Conservation (phyloP, 2,888 invertebrate species). For the Eristalinus sepulchralis region DNA sequence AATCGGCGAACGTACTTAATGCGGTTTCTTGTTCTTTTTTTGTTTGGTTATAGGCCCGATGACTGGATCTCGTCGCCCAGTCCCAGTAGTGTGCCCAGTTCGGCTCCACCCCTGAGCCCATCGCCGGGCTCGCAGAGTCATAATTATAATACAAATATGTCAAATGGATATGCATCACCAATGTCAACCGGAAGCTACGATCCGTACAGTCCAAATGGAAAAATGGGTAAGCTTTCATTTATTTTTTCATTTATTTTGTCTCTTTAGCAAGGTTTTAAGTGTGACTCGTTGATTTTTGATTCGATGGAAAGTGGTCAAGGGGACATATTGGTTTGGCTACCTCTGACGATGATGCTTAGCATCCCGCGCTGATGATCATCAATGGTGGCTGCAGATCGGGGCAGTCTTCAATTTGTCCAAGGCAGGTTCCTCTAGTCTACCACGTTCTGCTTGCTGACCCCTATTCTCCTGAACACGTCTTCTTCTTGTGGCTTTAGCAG, state of each 20-base stretch:
- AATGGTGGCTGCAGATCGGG: too few species aligned
- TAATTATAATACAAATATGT: slow-evolving; percentile 79
- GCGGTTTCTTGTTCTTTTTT: not conserved
- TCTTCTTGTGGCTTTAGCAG: too few species aligned
- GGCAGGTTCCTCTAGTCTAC: too few species aligned
- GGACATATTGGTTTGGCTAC: too few species aligned
- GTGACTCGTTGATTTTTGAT: not conserved
- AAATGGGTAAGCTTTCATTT: slow-evolving; percentile 87
- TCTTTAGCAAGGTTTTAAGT: not conserved
- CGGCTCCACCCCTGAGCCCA: slow-evolving; percentile 85
- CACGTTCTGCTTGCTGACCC: too few species aligned
- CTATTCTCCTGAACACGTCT: too few species aligned
- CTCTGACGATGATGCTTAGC: too few species aligned
- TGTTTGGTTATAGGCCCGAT: slow-evolving; percentile 78
- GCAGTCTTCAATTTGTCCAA: too few species aligned
- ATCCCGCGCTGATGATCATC: too few species aligned
- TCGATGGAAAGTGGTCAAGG: too few species aligned
- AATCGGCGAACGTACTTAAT: not conserved
- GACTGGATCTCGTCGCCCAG: slow-evolving; percentile 86
- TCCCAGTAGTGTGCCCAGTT: slow-evolving; percentile 83
- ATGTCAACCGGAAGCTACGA: slow-evolving; percentile 94
- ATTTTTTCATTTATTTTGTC: not conserved
- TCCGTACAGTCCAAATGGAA: slow-evolving; percentile 93
- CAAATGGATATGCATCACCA: slow-evolving; percentile 91
- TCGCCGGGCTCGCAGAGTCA: slow-evolving; percentile 84